These are phyloP conservation scores for Mythimna pallens DNA, from an alignment of 2,888 invertebrate species.

Conservation along the genomic window DNA sequence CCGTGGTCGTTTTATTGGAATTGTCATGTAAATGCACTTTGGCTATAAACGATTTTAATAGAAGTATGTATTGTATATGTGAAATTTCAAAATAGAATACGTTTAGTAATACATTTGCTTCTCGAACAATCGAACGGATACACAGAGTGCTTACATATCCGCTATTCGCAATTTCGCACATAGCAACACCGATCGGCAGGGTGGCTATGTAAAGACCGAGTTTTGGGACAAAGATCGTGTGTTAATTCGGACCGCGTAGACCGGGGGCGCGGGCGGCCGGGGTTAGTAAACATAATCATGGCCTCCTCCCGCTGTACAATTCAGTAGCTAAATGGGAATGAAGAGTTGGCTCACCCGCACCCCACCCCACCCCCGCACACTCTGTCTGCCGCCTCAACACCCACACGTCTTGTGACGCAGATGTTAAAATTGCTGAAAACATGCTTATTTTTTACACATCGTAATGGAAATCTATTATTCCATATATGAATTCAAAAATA, in stretches of 20 bases:
- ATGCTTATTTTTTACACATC: conserved; percentile 54
- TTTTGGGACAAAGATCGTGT: conserved; percentile 87
- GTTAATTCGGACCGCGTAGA: conserved; percentile 87
- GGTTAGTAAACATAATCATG: conserved; percentile 89
- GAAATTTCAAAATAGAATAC: conserved; percentile 36
- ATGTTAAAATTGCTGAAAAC: conserved; percentile 73
- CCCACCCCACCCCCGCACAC: conserved; percentile 75
- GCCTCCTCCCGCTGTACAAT: conserved; percentile 88
- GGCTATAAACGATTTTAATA: no score
- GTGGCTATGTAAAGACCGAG: conserved; percentile 72
- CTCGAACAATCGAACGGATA: conserved; percentile 59
- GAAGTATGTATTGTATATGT: neutral
- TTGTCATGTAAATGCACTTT: no score
- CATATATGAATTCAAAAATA: conserved; percentile 37
- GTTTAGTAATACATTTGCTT: conserved; percentile 39
- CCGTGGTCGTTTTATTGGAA: no score
- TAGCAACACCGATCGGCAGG: conserved; percentile 72
- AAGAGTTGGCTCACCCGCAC: conserved; percentile 82
- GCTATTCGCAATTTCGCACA: conserved; percentile 68
- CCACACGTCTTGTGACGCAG: conserved; percentile 83
- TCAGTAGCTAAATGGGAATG: conserved; percentile 89
- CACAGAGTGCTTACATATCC: conserved; percentile 55
- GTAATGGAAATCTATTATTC: conserved; percentile 47
- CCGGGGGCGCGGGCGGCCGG: conserved; percentile 81
- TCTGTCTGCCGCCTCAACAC: conserved; percentile 78